Conservation (phyloP, 2,888 invertebrate genomes). For the Eurois occulta region DNA sequence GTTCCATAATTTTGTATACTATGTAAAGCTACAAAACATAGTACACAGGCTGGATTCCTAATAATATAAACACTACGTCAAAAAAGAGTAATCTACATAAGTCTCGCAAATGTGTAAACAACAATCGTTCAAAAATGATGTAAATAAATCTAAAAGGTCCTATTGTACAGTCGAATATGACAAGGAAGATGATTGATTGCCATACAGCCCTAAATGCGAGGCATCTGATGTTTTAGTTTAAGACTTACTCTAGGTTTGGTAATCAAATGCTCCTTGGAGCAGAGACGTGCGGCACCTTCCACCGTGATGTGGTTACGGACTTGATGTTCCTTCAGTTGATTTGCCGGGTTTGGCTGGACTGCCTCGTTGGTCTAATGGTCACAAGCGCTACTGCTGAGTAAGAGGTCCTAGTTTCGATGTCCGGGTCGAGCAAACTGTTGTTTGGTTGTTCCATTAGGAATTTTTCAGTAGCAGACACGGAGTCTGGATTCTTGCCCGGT, state of each 20-base stretch:
- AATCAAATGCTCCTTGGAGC: slow-evolving; percentile 86
- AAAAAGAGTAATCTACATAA: background rate
- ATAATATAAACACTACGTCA: background rate
- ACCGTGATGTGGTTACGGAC: slow-evolving; percentile 87
- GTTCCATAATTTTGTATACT: background rate
- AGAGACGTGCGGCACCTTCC: slow-evolving; percentile 81
- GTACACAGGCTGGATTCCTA: background rate
- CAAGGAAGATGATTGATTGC: background rate
- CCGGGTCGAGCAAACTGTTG: too few species aligned
- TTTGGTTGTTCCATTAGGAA: too few species aligned
- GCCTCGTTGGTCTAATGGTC: too few species aligned
- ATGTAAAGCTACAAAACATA: background rate
- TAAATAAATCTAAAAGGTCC: background rate
- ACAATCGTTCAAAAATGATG: background rate
- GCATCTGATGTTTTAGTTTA: background rate
- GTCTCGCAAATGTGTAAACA: background rate
- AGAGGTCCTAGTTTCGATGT: too few species aligned
- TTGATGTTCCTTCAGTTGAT: slow-evolving; percentile 90
- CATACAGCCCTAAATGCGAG: background rate
- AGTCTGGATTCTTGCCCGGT: too few species aligned
- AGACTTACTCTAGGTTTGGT: slow-evolving; percentile 84
- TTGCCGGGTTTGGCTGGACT: too few species aligned
- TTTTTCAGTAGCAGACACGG: too few species aligned
- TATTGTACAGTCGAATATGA: background rate
- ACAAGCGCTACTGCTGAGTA: too few species aligned